Percentiles rank a stretch among this genome's conserved stretches.
These are phyloP conservation scores for Nematostella vectensis DNA, from an alignment of 92 coral and sea anemone genomes.

Conservation along the genomic window DNA sequence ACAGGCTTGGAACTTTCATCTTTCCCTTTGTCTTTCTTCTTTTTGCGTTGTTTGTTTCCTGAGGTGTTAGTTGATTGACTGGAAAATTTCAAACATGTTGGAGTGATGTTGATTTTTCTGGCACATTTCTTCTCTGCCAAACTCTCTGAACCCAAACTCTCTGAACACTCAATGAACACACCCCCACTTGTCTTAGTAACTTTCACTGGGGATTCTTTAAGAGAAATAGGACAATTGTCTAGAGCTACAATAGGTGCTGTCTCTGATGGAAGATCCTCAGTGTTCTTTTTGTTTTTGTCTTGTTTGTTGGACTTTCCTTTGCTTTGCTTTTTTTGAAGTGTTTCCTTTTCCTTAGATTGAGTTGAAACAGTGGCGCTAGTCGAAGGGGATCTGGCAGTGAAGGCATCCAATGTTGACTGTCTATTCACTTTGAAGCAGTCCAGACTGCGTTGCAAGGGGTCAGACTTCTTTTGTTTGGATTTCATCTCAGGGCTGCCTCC, in stretches of 20 bases:
- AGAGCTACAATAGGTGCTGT: background rate
- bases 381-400: conserved; percentile 12
- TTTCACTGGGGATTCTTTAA: conserved; percentile 16
- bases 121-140: too few species aligned
- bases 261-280: background rate
- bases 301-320: background rate
- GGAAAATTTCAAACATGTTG: too few species aligned
- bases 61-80: too few species aligned
- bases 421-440: conserved; percentile 46
- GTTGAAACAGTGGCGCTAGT: background rate
- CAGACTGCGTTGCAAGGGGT: conserved; percentile 56
- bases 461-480: conserved; percentile 30
- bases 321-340: conserved; percentile 3
- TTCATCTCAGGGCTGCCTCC: conserved; percentile 7
- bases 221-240: conserved; percentile 1
- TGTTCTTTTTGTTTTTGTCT: background rate
- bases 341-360: background rate
- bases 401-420: conserved; percentile 19
- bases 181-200: conserved; percentile 1
- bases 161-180: conserved; percentile 14
- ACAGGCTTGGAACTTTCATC: too few species aligned
- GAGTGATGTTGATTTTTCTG: too few species aligned
- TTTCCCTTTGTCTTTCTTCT: too few species aligned
- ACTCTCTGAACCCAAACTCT: too few species aligned
- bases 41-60: too few species aligned